A percentile compares a stretch with the other conserved stretches of the same genome.
Conservation (phyloP, 2,888 invertebrate species). For the Adelognathus sp. region DNA sequence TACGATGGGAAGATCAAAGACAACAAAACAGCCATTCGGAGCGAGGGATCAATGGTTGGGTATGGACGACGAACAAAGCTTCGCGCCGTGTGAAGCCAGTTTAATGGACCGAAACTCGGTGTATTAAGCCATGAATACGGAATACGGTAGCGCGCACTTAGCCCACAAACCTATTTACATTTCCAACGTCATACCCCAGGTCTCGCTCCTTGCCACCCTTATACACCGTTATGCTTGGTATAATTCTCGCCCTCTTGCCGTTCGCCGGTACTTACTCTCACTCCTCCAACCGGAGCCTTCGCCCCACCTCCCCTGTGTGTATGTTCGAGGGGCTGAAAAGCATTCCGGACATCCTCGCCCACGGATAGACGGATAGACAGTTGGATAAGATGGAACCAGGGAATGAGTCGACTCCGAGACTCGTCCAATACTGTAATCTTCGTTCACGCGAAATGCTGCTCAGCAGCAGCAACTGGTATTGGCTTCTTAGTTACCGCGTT, state of each 20-base stretch:
- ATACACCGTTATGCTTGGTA: slow-evolving; percentile 14
- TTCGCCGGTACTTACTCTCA: neutral
- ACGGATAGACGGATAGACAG: neutral
- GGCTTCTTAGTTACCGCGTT: slow-evolving; percentile 20
- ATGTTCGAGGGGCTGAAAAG: slow-evolving; percentile 5
- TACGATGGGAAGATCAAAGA: neutral
- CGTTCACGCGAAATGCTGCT: slow-evolving; percentile 45
- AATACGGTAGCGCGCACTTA: slow-evolving; percentile 62
- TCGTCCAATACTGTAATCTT: slow-evolving; percentile 50
- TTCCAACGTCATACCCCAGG: slow-evolving; percentile 54
- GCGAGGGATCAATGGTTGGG: neutral
- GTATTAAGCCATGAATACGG: slow-evolving; percentile 65
- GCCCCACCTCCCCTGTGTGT: slow-evolving; percentile 1
- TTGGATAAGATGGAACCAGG: neutral
- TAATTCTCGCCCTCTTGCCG: slow-evolving; percentile 17
- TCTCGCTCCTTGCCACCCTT: neutral
- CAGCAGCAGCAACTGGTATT: neutral
- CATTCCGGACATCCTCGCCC: neutral
- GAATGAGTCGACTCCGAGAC: neutral
- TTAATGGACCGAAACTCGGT: slow-evolving; percentile 62
- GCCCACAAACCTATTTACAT: slow-evolving; percentile 65
- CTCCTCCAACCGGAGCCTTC: slow-evolving; percentile 28
- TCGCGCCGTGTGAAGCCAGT: slow-evolving; percentile 52
- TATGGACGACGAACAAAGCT: slow-evolving; percentile 48
- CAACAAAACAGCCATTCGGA: slow-evolving; percentile 2